Percentiles rank a stretch among this genome's conserved stretches.
Evolutionary conservation across 1,140 invertebrate species (phyloP).

Genomic region (Philotrypesis tridentata): DNA sequence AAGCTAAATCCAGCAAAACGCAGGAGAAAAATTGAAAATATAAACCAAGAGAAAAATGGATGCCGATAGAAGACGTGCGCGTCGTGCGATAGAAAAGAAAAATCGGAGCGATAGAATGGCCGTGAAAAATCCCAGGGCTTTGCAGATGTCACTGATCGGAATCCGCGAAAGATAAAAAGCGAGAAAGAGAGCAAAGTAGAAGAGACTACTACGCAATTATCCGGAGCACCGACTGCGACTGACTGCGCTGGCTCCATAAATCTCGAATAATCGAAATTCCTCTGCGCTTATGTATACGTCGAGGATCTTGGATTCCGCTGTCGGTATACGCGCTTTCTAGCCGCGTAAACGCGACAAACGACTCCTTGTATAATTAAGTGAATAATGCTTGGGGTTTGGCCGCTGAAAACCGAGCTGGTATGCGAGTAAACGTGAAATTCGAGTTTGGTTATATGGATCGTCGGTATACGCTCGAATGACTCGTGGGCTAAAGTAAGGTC

Average conservation of each 20-base stretch:
- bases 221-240: not conserved
- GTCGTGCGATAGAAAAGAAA: not conserved
- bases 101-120: no score
- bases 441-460: not conserved
- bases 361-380: not conserved
- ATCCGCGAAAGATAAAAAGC: slow-evolving; percentile 4
- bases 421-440: not conserved
- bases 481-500: no score
- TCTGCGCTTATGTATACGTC: not conserved
- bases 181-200: no score
- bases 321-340: not conserved
- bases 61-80: no score
- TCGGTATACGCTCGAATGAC: no score
- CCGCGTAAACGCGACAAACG: not conserved
- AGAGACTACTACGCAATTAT: not conserved
- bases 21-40: not conserved
- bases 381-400: not conserved
- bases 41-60: not conserved
- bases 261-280: slow-evolving; percentile 2
- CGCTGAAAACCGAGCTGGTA: not conserved
- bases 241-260: slow-evolving; percentile 14
- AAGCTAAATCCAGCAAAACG: not conserved
- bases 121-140: not conserved
- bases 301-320: not conserved
- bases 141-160: not conserved